These are phyloP conservation scores for Papilio demoleus DNA, from an alignment of 2,888 invertebrate species.

Conservation along the genomic window DNA sequence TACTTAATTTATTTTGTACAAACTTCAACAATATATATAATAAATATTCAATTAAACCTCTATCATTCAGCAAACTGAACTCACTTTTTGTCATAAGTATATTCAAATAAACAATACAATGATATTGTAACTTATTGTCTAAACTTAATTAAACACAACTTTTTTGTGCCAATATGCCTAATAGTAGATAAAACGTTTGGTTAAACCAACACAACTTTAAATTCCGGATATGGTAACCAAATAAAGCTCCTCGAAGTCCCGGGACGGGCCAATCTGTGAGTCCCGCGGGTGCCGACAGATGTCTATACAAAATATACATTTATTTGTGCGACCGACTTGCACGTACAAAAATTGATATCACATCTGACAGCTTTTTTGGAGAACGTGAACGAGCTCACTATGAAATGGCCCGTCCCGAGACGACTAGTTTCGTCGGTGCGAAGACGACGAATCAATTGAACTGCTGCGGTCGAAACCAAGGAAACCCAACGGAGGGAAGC, in stretches of 20 bases:
- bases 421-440: slow-evolving; percentile 45
- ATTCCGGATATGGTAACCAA: slow-evolving; percentile 48
- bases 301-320: slow-evolving; percentile 35
- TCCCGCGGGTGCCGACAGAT: slow-evolving; percentile 17
- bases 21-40: slow-evolving; percentile 80
- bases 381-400: neutral
- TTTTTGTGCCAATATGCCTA: slow-evolving; percentile 84
- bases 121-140: slow-evolving; percentile 83
- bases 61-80: slow-evolving; percentile 84
- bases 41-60: slow-evolving; percentile 84
- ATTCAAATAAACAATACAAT: slow-evolving; percentile 80
- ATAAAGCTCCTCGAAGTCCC: slow-evolving; percentile 45
- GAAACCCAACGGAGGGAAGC: slow-evolving; percentile 26
- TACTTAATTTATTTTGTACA: slow-evolving; percentile 85
- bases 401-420: slow-evolving; percentile 45
- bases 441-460: slow-evolving; percentile 43
- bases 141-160: slow-evolving; percentile 84
- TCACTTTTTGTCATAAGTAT: slow-evolving; percentile 83
- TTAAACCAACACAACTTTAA: slow-evolving; percentile 71
- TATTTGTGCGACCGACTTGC: slow-evolving; percentile 40
- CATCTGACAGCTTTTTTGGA: slow-evolving; percentile 7
- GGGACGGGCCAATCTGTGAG: slow-evolving; percentile 44
- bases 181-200: slow-evolving; percentile 80
- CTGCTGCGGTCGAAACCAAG: slow-evolving; percentile 35
- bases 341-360: slow-evolving; percentile 27